Evolutionary conservation across 2,888 invertebrate genomes (phyloP), one percentile per base, ranked within the genome.

Genomic region (Aplocera efformata): DNA sequence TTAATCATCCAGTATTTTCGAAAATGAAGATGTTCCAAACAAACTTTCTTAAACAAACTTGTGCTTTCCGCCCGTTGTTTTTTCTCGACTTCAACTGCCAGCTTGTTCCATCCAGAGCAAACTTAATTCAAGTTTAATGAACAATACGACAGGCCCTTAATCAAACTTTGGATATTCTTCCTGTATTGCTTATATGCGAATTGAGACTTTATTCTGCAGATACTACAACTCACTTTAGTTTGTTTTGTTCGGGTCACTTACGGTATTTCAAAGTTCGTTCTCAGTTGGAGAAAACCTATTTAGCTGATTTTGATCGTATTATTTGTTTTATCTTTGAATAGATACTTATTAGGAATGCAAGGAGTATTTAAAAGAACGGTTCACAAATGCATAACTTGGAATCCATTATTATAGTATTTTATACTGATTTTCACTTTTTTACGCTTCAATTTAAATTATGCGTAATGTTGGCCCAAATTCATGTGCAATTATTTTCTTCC

Each of bases 111-210:
- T 70, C 72, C 79, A 78, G 73, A 78, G 79, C 81, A 83, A 89
- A 84, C 86, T 89, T 83, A 89, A 89, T 88, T 86, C 86, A 88
- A 88, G 84, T 88, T 88, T 85, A 88, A 89, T 88, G 85, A 88
- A 89, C 89, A 88, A 86, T 85, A 82, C 82, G 88, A 89, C 88
- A 86, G 88, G 73, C 82, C 82, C 80, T 88, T 88, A 88, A 89
- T 89, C 88, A 88, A 89, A 88, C 85, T 85, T 88, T 81, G 81
- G 67, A 80, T 77, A 79, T 79, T 71, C 72, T 65, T 73, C 72
- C 65, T 65, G 57, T 38, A 1, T 29, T 27, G 28, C 34, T 52
- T 49, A 23, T 23, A 48, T 11, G 13, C 5, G 13, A 73, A 62
- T 67, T 50, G 32, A 42, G 42, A 67, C 69, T 60, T 53, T 76